Base-by-base conservation (phyloP, 53 echinoderm and acorn worm genomes). In the Crossaster papposus region DNA sequence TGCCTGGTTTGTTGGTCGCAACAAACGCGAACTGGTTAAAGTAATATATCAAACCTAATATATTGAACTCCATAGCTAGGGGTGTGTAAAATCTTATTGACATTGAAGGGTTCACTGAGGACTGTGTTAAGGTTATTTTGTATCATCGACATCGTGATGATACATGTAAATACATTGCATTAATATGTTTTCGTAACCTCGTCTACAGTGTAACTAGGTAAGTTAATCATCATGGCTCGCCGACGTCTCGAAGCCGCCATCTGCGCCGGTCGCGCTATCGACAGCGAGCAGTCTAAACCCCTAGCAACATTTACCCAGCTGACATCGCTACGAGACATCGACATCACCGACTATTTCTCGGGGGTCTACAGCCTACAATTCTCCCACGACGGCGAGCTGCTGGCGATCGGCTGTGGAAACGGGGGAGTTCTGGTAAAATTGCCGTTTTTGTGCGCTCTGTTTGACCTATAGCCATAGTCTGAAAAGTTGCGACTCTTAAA, bases 291-390 rank as follows among this genome's bases (percentile, higher is more conserved):
- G 90, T 92, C 64, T 14, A 85, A 75, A 64, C 77, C 85, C 22
- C 51, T 63, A 13, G 96, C 89, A 15, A 70, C 85, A 28, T 98
- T 98, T 81, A 92, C 85, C 37, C 28, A 81, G 31, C 90, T 96
- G 28, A 34, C 74, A 28, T 51, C 73, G 0, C 51, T 92, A 51
- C 29, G 73, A 5, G 75, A 78, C 35, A 89, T 94, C 13, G 30
- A 91, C 51, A 80, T 94, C 23, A 94, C 89, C 13, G 92, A 93
- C 14, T 88, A 72, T 23, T 86, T 90, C 17, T 91, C 94, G 78
- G 98, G 98, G 13, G 94, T 94, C 4, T 98, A 98, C 80, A 98
- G 98, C 73, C 87, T 98, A 30, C 98, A 98, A 84, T 98, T 98
- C 87, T 96, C 98, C 23, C 91, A 92, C 37, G 92, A 96, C 18